phyloP scores from a whole-genome alignment of 2,888 invertebrate genomes.

The Brenthis ino region DNA sequence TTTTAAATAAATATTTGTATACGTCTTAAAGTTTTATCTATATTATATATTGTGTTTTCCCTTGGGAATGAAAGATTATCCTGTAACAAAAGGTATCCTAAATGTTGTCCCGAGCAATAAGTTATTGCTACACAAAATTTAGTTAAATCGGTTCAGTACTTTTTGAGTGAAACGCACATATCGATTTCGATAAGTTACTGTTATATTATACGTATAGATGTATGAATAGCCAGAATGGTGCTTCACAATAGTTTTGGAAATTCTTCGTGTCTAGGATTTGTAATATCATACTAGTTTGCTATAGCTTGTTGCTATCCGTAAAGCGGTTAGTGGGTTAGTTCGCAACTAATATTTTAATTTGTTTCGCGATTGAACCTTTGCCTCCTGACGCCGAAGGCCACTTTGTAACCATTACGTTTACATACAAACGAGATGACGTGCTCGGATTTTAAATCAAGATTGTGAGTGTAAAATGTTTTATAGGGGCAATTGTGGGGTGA shows the following conservation, averaged over 20 bases:
- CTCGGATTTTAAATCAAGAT: not conserved
- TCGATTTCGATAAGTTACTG: too few species aligned
- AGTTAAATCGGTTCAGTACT: too few species aligned
- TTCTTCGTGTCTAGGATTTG: conserved; percentile 15
- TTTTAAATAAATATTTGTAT: too few species aligned
- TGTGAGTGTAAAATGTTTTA: not conserved
- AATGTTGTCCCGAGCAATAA: too few species aligned
- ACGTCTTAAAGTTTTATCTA: too few species aligned
- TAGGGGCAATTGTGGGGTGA: not conserved
- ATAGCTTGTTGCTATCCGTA: conserved; percentile 5
- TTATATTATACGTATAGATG: not conserved
- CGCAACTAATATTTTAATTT: conserved; percentile 8
- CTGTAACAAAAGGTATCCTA: too few species aligned
- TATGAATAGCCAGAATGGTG: conserved; percentile 1
- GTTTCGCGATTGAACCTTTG: not conserved
- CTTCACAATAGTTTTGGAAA: conserved; percentile 17
- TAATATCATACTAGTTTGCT: not conserved
- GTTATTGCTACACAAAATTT: too few species aligned
- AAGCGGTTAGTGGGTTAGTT: not conserved
- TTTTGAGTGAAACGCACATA: too few species aligned
- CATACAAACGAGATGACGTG: conserved; percentile 2
- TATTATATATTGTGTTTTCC: too few species aligned
- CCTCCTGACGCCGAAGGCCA: not conserved
- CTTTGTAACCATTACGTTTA: conserved; percentile 7
- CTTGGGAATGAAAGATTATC: too few species aligned